Conservation (phyloP, 2,888 invertebrate genomes). For the Orthosia gracilis region DNA sequence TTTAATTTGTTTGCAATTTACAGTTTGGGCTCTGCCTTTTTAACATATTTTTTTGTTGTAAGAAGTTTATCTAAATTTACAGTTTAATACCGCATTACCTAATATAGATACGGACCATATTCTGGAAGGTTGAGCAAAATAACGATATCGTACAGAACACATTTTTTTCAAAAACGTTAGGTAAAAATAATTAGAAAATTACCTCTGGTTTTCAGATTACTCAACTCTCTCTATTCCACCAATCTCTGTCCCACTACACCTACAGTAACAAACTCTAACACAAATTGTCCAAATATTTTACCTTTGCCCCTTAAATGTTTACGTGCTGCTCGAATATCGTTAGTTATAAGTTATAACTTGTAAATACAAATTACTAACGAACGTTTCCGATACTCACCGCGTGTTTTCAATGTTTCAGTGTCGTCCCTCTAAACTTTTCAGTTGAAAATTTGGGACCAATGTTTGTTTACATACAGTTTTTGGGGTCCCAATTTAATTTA, state of each 20-base stretch:
- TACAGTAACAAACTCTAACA: slow-evolving; percentile 39
- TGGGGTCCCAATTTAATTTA: slow-evolving; percentile 90
- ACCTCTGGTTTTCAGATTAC: slow-evolving; percentile 1
- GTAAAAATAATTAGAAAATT: background rate
- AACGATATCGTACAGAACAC: background rate
- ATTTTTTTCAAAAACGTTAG: background rate
- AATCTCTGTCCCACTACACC: slow-evolving; percentile 29
- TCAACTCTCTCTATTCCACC: slow-evolving; percentile 15
- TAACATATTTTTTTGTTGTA: background rate
- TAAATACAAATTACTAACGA: slow-evolving; percentile 79
- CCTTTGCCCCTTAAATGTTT: slow-evolving; percentile 50
- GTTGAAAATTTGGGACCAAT: slow-evolving; percentile 77
- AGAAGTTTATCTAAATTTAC: background rate
- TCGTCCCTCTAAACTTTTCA: slow-evolving; percentile 80
- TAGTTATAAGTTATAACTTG: slow-evolving; percentile 76
- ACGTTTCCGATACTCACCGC: slow-evolving; percentile 81
- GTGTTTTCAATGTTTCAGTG: slow-evolving; percentile 85
- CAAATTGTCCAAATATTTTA: slow-evolving; percentile 33
- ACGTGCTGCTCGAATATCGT: slow-evolving; percentile 59
- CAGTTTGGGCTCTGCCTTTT: slow-evolving; percentile 7
- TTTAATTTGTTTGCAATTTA: slow-evolving; percentile 34
- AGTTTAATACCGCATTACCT: background rate
- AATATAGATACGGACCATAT: background rate
- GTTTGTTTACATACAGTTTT: slow-evolving; percentile 89
- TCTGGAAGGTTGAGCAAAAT: background rate